Percentiles rank a stretch among this genome's conserved stretches.
Evolutionary conservation across 2,888 invertebrate genomes (phyloP).

Genomic region (Papilio elwesi): DNA sequence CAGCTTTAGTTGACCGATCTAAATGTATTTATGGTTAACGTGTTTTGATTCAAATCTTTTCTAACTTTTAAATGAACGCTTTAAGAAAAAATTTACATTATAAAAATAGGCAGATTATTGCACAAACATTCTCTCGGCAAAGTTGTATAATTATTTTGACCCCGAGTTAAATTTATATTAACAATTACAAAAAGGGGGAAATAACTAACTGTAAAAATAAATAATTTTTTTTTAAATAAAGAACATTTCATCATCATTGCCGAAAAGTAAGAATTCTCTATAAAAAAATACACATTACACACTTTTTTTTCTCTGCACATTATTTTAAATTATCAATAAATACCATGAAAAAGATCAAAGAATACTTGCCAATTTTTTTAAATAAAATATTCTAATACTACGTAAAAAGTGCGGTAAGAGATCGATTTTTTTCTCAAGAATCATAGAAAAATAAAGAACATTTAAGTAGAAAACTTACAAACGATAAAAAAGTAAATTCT

Average conservation of each 20-base stretch:
- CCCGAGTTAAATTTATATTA: not conserved
- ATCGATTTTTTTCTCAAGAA: not conserved
- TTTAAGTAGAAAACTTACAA: no score
- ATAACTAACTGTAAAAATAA: not conserved
- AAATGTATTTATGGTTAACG: no score
- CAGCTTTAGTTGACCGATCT: no score
- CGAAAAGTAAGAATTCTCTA: no score
- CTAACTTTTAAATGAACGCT: not conserved
- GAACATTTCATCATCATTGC: no score
- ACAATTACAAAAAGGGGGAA: not conserved
- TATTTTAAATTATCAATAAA: not conserved
- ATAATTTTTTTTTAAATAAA: no score
- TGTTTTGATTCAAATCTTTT: no score
- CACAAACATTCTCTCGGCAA: not conserved
- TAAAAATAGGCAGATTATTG: not conserved
- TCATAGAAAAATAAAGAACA: no score
- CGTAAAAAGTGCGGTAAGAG: not conserved
- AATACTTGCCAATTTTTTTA: not conserved
- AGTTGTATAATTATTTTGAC: not conserved
- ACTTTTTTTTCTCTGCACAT: no score
- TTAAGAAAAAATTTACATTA: not conserved
- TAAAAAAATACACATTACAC: no score
- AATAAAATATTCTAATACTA: conserved; percentile 20
- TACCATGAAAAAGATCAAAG: not conserved
- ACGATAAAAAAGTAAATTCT: no score